Percentiles rank a stretch among this genome's conserved stretches.
These are phyloP conservation scores for Hemitrygon akajei DNA, from an alignment of 2,797 vertebrate genomes.

Conservation along the genomic window DNA sequence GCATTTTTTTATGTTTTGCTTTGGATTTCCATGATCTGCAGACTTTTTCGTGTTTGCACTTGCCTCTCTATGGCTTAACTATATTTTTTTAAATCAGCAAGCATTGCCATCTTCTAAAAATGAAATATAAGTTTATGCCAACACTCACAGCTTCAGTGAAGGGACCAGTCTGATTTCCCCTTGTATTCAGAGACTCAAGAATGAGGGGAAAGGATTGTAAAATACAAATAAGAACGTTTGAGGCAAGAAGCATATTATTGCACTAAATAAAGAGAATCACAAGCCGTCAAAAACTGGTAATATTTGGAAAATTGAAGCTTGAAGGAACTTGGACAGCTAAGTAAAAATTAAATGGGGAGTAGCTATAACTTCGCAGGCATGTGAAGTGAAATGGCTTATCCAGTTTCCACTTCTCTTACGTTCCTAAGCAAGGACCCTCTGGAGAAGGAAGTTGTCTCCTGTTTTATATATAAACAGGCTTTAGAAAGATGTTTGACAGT, in stretches of 20 bases:
- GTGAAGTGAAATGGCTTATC: background rate
- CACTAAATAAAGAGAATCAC: background rate
- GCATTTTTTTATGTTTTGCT: too few species aligned
- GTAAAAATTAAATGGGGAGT: background rate
- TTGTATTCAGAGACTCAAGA: background rate
- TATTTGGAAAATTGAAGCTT: background rate
- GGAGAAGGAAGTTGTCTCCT: background rate
- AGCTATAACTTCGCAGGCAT: background rate
- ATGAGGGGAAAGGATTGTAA: background rate
- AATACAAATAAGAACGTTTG: background rate
- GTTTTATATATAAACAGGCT: background rate
- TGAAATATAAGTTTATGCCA: background rate
- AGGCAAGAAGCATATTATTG: background rate
- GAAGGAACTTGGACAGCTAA: background rate
- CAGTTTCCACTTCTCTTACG: background rate
- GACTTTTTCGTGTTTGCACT: too few species aligned
- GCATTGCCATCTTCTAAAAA: background rate
- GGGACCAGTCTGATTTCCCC: background rate
- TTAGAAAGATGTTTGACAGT: background rate
- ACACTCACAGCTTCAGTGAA: background rate
- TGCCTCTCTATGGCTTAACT: background rate
- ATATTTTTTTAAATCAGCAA: background rate
- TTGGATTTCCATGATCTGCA: too few species aligned
- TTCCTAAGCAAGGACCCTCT: background rate
- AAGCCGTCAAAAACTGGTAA: background rate